These are phyloP conservation scores for Eulithis testata DNA, from an alignment of 2,888 invertebrate genomes.

Conservation along the genomic window DNA sequence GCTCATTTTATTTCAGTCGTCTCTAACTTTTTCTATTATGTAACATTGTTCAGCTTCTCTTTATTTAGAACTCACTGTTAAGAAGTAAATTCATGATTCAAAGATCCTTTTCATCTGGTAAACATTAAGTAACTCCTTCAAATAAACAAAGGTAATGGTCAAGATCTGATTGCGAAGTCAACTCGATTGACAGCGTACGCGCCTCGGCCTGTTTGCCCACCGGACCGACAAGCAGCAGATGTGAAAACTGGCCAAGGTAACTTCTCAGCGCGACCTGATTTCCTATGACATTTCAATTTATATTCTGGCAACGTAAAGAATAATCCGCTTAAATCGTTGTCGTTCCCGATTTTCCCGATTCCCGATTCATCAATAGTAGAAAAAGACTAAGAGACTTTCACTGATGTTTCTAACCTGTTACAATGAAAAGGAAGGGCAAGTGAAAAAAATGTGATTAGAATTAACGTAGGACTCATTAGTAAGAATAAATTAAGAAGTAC, in stretches of 20 bases:
- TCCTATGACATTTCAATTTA: slow-evolving; percentile 42
- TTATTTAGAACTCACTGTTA: too few species aligned
- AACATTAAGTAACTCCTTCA: background rate
- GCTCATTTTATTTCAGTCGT: background rate
- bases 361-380: background rate
- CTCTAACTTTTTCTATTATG: too few species aligned
- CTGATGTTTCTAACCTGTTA: too few species aligned
- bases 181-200: slow-evolving; percentile 67
- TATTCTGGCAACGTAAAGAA: slow-evolving; percentile 41
- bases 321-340: slow-evolving; percentile 11
- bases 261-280: slow-evolving; percentile 50
- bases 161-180: slow-evolving; percentile 28
- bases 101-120: background rate
- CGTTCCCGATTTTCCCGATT: background rate
- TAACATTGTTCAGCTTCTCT: too few species aligned
- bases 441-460: too few species aligned
- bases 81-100: background rate
- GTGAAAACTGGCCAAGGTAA: slow-evolving; percentile 78
- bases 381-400: background rate
- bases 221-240: slow-evolving; percentile 69
- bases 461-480: too few species aligned
- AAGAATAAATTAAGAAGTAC: too few species aligned
- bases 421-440: too few species aligned
- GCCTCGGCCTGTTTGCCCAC: slow-evolving; percentile 67
- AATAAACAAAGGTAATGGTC: slow-evolving; percentile 19